Evolutionary conservation across 2,888 invertebrate genomes (phyloP), one percentile per base, ranked within the genome.

Genomic region (Cylindroiulus punctatus): DNA sequence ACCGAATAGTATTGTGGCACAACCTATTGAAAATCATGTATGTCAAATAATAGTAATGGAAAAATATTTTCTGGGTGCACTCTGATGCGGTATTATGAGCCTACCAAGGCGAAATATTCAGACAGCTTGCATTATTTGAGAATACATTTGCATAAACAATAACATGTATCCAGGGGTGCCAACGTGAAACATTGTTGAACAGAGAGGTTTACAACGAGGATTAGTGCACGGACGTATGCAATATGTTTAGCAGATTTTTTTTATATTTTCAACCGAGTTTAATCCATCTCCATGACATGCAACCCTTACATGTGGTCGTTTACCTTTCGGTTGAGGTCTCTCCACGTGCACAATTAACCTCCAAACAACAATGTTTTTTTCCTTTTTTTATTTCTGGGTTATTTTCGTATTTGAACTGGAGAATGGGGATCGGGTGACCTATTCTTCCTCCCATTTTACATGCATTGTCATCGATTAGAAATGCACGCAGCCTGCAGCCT

Each of bases 381-480:
- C 8, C 14, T 44, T 76, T 76, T 76, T 76, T 14, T 26, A 17
- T 65, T 76, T 76, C 76, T 76, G 76, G 76, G 26, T 30, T 76
- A 76, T 76, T 76, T 76, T 76, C 76, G 76, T 76, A 30, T 76
- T 76, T 76, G 76, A 76, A 76, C 76, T 76, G 76, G 76, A 76
- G 76, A 76, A 76, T 76, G 76, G 76, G 76, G 26, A 76, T 76
- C 30, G 76, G 76, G 76, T 76, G 30, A 76, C 30, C 76, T 30
- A 76, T 76, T 76, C 76, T 76, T 76, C 76, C 76, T 30, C 30
- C 30, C 76, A 76, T 76, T 76, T 76, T 76, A 76, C 30, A 30
- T 30, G 76, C 76, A 76, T 76, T 76, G 76, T 76, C 26, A 76
- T 76, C 76, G 76, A 76, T 76, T 76, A 76, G 76, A 76, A 76